Conservation (phyloP, 2,888 invertebrate genomes). For the Netelia inedita region DNA sequence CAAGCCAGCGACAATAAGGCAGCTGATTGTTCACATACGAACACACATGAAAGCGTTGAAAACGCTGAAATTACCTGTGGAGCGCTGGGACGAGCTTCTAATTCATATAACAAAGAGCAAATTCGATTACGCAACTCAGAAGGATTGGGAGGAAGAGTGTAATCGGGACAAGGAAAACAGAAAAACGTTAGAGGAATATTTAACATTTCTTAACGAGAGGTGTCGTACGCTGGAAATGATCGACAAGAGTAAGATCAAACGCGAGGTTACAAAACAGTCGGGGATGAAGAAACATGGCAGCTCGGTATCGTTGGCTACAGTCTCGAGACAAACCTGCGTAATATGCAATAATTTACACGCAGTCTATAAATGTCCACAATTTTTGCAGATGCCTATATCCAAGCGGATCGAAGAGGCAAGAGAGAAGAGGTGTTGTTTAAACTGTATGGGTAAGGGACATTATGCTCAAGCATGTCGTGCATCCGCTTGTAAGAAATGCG, state of each 20-base stretch:
- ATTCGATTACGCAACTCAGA: constrained; percentile 36
- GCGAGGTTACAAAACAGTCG: too few relatives aligned
- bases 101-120: too few relatives aligned
- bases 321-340: not conserved
- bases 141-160: constrained; percentile 54
- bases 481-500: constrained; percentile 68
- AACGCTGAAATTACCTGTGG: too few relatives aligned
- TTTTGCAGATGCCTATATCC: constrained; percentile 25
- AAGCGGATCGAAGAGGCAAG: constrained; percentile 55
- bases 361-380: constrained; percentile 48
- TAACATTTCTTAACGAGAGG: constrained; percentile 47
- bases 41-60: too few relatives aligned
- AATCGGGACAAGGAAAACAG: not conserved
- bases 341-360: not conserved
- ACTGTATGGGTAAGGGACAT: constrained; percentile 69
- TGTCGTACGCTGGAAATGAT: constrained; percentile 44
- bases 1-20: not conserved
- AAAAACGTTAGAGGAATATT: constrained; percentile 41
- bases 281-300: constrained; percentile 27
- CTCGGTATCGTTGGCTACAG: constrained; percentile 31
- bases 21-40: constrained; percentile 61
- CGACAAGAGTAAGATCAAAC: too few relatives aligned
- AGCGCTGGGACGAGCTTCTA: too few relatives aligned
- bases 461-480: constrained; percentile 53
- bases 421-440: constrained; percentile 67